Conservation (phyloP, 2,888 invertebrate species). For the Caenorhabditis angaria region DNA sequence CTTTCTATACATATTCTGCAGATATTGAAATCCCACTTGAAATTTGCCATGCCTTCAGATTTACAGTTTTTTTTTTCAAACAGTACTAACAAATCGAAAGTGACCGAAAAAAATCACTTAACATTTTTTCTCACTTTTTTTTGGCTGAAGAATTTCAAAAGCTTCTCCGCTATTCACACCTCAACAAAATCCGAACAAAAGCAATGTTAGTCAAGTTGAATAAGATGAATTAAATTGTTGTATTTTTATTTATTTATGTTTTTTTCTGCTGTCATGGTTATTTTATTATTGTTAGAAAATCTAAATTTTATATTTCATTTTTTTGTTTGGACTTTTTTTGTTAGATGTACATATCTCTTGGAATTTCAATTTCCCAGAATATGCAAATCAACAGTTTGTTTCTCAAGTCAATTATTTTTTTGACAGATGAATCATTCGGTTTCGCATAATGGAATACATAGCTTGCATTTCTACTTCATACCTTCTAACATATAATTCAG, state of each 20-base stretch:
- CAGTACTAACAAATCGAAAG: neutral
- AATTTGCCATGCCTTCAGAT: neutral
- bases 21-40: neutral
- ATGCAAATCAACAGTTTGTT: neutral
- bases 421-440: too few relatives aligned
- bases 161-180: neutral
- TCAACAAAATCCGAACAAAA: neutral
- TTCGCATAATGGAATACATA: too few relatives aligned
- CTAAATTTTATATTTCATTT: neutral
- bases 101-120: slow-evolving; percentile 1
- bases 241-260: neutral
- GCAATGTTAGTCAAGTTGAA: neutral
- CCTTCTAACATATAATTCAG: too few relatives aligned
- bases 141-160: neutral
- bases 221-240: neutral
- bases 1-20: neutral
- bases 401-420: too few relatives aligned
- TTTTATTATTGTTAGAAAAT: neutral
- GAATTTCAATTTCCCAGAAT: neutral
- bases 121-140: slow-evolving; percentile 1
- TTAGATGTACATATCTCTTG: neutral
- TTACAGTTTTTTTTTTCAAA: too few relatives aligned
- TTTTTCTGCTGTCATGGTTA: neutral
- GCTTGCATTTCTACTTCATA: too few relatives aligned
- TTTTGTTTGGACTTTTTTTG: too few relatives aligned